Evolutionary conservation across 2,888 invertebrate species (phyloP).

Genomic region (Stenurella melanura): DNA sequence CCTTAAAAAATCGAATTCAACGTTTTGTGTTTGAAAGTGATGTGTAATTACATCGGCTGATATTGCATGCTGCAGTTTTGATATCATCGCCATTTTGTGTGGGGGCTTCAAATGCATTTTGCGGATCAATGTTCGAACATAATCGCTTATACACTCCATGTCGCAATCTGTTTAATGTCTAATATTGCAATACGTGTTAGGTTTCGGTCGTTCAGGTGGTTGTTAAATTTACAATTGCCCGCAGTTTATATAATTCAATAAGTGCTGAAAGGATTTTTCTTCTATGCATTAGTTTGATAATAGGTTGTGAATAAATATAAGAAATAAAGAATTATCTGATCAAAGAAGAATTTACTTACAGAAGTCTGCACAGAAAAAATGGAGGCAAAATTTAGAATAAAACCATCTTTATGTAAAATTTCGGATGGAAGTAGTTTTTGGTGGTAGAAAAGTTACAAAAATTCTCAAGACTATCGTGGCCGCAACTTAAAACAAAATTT

Average conservation of each 20-base stretch:
- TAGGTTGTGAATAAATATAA: no score
- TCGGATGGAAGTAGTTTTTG: no score
- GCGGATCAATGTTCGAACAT: conserved; percentile 56
- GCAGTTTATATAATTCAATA: background rate
- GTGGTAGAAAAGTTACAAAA: no score
- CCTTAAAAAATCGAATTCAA: conserved; percentile 46
- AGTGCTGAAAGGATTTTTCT: no score
- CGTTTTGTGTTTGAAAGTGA: conserved; percentile 54
- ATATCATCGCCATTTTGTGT: conserved; percentile 58
- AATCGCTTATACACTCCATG: conserved; percentile 41
- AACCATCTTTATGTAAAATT: no score
- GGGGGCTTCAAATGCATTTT: conserved; percentile 55
- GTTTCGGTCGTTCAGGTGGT: background rate
- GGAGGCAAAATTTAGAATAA: no score
- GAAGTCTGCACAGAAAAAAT: no score
- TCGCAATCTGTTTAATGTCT: conserved; percentile 26
- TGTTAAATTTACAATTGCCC: background rate
- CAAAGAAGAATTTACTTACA: no score
- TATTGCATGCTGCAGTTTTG: conserved; percentile 59
- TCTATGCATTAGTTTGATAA: no score
- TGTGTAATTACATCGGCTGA: conserved; percentile 58
- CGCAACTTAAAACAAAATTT: no score
- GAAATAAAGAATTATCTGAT: no score
- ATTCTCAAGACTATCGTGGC: no score
- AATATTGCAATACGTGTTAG: background rate